Conservation (phyloP, 2,113 vertebrate genomes). For the Seriola quinqueradiata region DNA sequence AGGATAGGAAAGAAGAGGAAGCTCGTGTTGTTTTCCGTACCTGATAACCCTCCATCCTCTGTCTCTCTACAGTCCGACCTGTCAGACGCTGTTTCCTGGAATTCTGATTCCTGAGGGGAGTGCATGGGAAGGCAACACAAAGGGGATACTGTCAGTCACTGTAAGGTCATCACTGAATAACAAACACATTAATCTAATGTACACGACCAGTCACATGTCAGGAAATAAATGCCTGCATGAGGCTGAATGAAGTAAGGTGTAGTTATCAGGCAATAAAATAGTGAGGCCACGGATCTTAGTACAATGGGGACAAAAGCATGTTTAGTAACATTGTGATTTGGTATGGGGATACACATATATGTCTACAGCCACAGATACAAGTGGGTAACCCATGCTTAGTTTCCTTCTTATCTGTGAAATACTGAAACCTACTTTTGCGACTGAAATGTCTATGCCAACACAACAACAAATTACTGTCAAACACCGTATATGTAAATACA, state of each 20-base stretch:
- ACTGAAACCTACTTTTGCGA: not conserved
- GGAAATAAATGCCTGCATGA: constrained; percentile 5
- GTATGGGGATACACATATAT: not conserved
- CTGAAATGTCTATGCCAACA: not conserved
- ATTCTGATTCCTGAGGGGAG: constrained; percentile 69
- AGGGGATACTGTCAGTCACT: constrained; percentile 71
- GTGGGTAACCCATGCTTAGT: not conserved
- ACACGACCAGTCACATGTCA: constrained; percentile 4
- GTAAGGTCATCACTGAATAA: constrained; percentile 71
- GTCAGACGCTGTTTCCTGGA: constrained; percentile 81
- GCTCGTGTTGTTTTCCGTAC: constrained; percentile 76
- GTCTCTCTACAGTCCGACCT: constrained; percentile 72
- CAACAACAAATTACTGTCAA: not conserved
- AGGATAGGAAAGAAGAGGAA: constrained; percentile 69
- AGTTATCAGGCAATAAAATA: constrained; percentile 7
- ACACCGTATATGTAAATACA: not conserved
- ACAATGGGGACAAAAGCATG: not conserved
- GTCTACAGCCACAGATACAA: not conserved
- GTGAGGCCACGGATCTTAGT: not conserved
- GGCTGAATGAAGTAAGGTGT: not conserved
- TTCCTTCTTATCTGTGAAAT: not conserved
- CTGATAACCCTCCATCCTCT: constrained; percentile 85
- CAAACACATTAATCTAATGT: constrained; percentile 67
- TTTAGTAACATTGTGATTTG: too few species aligned
- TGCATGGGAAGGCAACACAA: constrained; percentile 62